Conservation (phyloP, 30 jellyfish, hydroid and myxozoan species). For the Cassiopea andromeda region DNA sequence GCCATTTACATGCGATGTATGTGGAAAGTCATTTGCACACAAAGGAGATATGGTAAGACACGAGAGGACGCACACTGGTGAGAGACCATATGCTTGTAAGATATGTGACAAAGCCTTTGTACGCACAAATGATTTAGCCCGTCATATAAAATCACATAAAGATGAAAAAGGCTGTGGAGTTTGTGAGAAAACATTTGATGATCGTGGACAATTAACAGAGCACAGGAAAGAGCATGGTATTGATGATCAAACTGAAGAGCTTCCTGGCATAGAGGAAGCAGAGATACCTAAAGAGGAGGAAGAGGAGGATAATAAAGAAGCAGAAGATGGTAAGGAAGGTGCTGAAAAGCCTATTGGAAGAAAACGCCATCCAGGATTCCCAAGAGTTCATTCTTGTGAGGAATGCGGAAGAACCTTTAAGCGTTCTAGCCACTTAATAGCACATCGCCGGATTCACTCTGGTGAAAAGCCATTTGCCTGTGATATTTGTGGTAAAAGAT, state of each 20-base stretch:
- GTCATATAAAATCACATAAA: conserved; percentile 60
- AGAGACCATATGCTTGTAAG: conserved; percentile 70
- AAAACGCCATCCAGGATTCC: conserved; percentile 32
- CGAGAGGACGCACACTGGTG: conserved; percentile 75
- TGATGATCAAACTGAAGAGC: conserved; percentile 21
- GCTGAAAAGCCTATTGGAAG: conserved; percentile 2
- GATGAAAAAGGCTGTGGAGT: conserved; percentile 51
- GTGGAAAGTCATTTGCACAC: conserved; percentile 65
- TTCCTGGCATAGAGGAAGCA: not conserved
- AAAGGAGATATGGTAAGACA: conserved; percentile 76
- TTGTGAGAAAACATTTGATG: conserved; percentile 39
- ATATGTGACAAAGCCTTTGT: conserved; percentile 55
- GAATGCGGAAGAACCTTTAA: conserved; percentile 73
- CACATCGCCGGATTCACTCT: conserved; percentile 65
- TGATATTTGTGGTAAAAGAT: conserved; percentile 90
- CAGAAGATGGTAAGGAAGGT: conserved; percentile 29
- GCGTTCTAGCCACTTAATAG: conserved; percentile 71
- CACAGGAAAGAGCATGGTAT: conserved; percentile 59
- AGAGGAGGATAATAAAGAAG: not conserved
- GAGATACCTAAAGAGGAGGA: not conserved
- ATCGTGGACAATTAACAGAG: conserved; percentile 25
- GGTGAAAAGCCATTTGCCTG: conserved; percentile 96
- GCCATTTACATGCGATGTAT: conserved; percentile 55
- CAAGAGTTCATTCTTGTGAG: conserved; percentile 52
- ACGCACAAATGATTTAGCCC: conserved; percentile 68